Conservation (phyloP, 1,140 invertebrate species). For the Hydropsyche tenuis region DNA sequence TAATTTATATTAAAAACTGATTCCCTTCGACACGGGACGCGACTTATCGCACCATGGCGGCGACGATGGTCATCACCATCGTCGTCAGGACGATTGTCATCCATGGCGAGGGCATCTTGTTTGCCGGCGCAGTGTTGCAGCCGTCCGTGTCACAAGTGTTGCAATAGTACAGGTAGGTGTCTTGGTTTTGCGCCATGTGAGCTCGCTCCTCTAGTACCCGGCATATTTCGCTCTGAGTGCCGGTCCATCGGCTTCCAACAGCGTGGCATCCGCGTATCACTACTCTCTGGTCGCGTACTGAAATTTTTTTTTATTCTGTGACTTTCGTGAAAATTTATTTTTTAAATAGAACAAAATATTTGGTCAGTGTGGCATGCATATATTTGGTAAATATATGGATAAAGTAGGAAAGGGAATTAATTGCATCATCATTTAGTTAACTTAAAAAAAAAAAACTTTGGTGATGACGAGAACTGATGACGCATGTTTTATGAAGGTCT, state of each 20-base stretch:
- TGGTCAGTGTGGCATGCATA: no score
- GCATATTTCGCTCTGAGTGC: slow-evolving; percentile 29
- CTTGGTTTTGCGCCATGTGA: slow-evolving; percentile 3
- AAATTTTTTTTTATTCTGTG: no score
- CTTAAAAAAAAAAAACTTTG: no score
- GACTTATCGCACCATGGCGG: neutral
- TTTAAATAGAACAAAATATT: no score
- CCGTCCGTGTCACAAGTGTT: slow-evolving; percentile 40
- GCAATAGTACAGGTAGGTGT: slow-evolving; percentile 42
- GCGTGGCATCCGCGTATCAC: slow-evolving; percentile 43
- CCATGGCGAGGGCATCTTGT: neutral
- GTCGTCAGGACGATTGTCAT: slow-evolving; percentile 11
- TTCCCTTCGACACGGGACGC: no score
- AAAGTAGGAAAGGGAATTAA: no score
- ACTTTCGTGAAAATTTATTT: no score
- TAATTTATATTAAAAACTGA: no score
- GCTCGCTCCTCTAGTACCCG: slow-evolving; percentile 36
- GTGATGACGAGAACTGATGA: no score
- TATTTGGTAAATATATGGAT: no score
- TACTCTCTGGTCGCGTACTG: slow-evolving; percentile 45
- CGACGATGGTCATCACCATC: neutral
- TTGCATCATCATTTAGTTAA: no score
- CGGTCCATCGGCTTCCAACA: slow-evolving; percentile 1
- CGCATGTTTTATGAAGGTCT: no score
- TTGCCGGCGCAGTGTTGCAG: slow-evolving; percentile 31